Base-by-base conservation (phyloP, 2,797 vertebrate genomes). In the Nannoperca australis region DNA sequence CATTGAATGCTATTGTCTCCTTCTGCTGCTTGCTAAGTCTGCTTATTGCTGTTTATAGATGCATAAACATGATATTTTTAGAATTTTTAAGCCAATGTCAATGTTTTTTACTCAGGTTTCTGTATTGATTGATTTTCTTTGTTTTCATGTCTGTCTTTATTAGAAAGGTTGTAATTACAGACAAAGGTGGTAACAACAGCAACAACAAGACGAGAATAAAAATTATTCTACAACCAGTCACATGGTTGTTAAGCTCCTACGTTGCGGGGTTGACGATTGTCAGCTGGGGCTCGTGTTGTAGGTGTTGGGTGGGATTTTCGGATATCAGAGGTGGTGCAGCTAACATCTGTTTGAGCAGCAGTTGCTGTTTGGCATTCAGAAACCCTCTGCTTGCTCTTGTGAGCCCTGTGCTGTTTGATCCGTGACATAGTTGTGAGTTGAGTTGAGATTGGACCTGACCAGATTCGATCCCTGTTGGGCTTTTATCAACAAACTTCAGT, bases 291-390 rank as follows among this genome's bases (percentile, higher is more conserved):
- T 73, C 18, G 22, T 84, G 86, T 69, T 78, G 76, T 64, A 61
- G 83, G 73, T 79, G 85, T 74, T 89, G 81, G 79, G 78, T 81
- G 83, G 86, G 76, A 85, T 88, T 87, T 89, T 84, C 40, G 14
- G 83, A 81, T 82, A 89, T 88, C 89, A 89, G 77, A 85, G 81
- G 85, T 62, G 79, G 77, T 79, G 85, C 81, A 66, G 83, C 83
- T 85, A 89, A 92, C 91, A 93, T 93, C 91, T 93, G 92, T 91
- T 86, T 85, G 88, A 90, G 77, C 89, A 89, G 91, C 89, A 79
- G 88, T 70, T 73, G 63, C 87, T 89, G 84, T 78, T 90, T 92
- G 88, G 87, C 88, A 89, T 91, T 91, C 93, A 85, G 66, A 76
- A 78, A 74, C 66, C 76, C 79, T 85, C 84, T 62, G 82, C 84